phyloP scores from a whole-genome alignment of 2,113 vertebrate genomes.

The Cyprinodon tularosa region DNA sequence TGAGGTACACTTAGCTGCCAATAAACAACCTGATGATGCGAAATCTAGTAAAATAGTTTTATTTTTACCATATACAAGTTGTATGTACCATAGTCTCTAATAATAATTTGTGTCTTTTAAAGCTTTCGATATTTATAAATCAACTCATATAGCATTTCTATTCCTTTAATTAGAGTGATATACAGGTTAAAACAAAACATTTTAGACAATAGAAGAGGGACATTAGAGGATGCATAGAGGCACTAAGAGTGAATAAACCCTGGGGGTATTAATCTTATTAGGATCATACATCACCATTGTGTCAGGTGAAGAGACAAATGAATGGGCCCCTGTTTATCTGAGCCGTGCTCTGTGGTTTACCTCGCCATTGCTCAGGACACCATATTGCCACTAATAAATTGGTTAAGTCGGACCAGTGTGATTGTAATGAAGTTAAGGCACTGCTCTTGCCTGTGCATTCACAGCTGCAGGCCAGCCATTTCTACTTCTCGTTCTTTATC shows the following conservation, averaged over 20 bases:
- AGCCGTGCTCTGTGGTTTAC: slow-evolving; percentile 89
- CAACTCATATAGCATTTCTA: slow-evolving; percentile 22
- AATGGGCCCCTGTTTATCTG: slow-evolving; percentile 96
- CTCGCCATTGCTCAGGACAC: slow-evolving; percentile 85
- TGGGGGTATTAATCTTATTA: slow-evolving; percentile 93
- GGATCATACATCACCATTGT: slow-evolving; percentile 93
- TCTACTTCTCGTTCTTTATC: slow-evolving; percentile 85
- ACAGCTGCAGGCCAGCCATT: slow-evolving; percentile 58
- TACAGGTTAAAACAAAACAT: slow-evolving; percentile 36
- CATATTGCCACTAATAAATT: slow-evolving; percentile 93
- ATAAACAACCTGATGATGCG: background rate
- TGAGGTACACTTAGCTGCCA: background rate
- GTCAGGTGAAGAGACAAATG: slow-evolving; percentile 97
- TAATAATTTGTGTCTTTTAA: slow-evolving; percentile 25
- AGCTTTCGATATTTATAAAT: slow-evolving; percentile 27
- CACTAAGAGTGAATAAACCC: slow-evolving; percentile 70
- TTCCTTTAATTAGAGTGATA: slow-evolving; percentile 17
- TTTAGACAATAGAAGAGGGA: slow-evolving; percentile 56
- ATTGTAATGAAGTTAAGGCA: slow-evolving; percentile 91
- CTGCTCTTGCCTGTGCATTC: slow-evolving; percentile 80
- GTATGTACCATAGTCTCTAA: slow-evolving; percentile 20
- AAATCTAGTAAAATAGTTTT: background rate
- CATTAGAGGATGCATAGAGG: slow-evolving; percentile 63
- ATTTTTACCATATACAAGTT: background rate
- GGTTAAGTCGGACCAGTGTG: slow-evolving; percentile 84